Base-by-base conservation (phyloP, 2,888 invertebrate genomes). In the Thymelicus lineola region DNA sequence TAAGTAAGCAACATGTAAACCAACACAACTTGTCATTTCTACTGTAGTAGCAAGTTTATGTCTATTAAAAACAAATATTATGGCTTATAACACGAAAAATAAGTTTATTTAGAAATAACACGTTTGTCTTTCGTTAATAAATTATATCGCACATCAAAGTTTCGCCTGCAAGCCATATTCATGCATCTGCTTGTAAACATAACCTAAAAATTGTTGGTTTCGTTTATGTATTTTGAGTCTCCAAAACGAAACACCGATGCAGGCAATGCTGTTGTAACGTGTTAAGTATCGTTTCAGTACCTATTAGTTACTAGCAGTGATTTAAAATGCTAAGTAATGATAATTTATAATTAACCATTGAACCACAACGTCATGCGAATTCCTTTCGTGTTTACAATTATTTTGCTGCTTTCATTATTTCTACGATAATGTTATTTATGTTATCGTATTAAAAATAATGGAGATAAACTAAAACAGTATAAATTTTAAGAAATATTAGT, bases 121-220 rank as follows among this genome's bases (percentile, higher is more conserved):
- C 12, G 12, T 14, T 14, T 12, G 5, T 5, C 2, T 35, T 35
- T 7, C 35, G 14, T 1, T 57, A 50, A 17, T 53, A 36, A 10
- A 12, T 14, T 36, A 3, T 46, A 28, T 45, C 7, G 35, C 15
- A 7, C 1, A 15, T 45, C 6, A 7, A 70, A 50, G 17, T 50
- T 10, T 9, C 14, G 5, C 35, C n/a, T 58, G 9, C 45, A 36
- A 9, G 74, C 75, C 75, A 72, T 77, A 75, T 77, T 76, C 76
- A 80, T 79, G 75, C 78, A 73, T 76, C 78, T 85, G 87, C 86
- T 91, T 90, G 92, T 92, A 92, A 92, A 92, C 92, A 92, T 92
- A 92, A 92, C 92, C 92, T 91, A 84, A 17, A 90, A 91, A 85
- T 76, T 61, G 42, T 45, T 61, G 59, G 38, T 36, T 10, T 46